Evolutionary conservation across 1,140 invertebrate species (phyloP).

Genomic region (Saccostrea echinata): DNA sequence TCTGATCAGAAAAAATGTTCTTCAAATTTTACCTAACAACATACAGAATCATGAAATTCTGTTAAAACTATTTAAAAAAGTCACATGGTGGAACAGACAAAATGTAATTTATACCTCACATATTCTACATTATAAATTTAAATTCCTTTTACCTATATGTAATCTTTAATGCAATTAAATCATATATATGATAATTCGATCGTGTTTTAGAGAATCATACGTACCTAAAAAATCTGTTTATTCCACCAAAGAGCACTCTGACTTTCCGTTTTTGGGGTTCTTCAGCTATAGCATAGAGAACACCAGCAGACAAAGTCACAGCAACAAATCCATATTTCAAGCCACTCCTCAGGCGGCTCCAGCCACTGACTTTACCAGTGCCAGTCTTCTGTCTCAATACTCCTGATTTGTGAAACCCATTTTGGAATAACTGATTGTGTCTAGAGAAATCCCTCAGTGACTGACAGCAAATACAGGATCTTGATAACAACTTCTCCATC

Average conservation of each 20-base stretch:
- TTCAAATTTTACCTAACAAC: no score
- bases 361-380: background rate
- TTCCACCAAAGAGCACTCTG: constrained; percentile 75
- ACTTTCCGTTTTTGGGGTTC: constrained; percentile 74
- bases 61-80: no score
- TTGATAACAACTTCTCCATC: background rate
- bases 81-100: no score
- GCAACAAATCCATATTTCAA: constrained; percentile 5
- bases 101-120: no score
- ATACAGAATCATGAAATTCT: no score
- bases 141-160: no score
- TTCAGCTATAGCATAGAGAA: constrained; percentile 61
- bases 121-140: no score
- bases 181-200: no score
- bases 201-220: no score
- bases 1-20: no score
- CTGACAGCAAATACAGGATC: background rate
- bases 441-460: background rate
- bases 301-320: background rate
- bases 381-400: constrained; percentile 12
- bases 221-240: constrained; percentile 79
- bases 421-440: background rate
- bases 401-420: background rate
- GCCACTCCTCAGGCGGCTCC: background rate
- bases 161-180: no score